Evolutionary conservation across 1,140 invertebrate genomes (phyloP), one percentile per base, ranked within the genome.

Genomic region (Trichomalopsis sarcophagae): DNA sequence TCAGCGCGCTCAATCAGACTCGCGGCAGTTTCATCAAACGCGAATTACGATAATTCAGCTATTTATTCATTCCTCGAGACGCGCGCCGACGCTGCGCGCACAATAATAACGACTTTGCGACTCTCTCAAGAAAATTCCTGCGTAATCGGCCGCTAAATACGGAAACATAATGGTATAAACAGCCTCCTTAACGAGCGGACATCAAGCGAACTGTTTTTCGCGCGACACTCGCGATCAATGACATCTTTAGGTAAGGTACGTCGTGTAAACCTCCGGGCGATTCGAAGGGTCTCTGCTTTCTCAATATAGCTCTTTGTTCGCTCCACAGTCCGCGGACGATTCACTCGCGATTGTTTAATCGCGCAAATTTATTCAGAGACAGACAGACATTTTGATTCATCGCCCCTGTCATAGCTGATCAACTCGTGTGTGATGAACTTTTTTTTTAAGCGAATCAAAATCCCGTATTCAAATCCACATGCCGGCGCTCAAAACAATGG

Each of bases 151-250:
- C 17, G 55, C 36, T 68, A 68, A 79, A 36, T 68, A 68, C 55
- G 50, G 76, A 78, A 78, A 36, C 33, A 21, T 40, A 68, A 30
- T 30, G 23, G 17, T 10, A 11, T 23, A 30, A 79, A 21, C 30
- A 40, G 77, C 17, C 62, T 10, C 36, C 40, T 68, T 77, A 79
- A 79, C 36, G 62, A 69, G 33, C 7, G 6, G 13, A 30, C 55
- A 36, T 80, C 30, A 80, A 80, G 40, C 17, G 40, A 80, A 80
- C 62, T 69, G 27, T 23, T 66, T 69, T 79, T 79, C 40, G 33
- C 55, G 55, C 66, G 40, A 30, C 23, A 27, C 21, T n/a, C 14
- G n/a, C 66, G 55, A 68, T 68, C 33, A 11, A 21, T 6, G 47
- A 30, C 33, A 27, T 33, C 21, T 76, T 33, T 23, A 27, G 40